These are phyloP conservation scores for Spicauda simplicius DNA, from an alignment of 2,888 invertebrate genomes.

Conservation along the genomic window DNA sequence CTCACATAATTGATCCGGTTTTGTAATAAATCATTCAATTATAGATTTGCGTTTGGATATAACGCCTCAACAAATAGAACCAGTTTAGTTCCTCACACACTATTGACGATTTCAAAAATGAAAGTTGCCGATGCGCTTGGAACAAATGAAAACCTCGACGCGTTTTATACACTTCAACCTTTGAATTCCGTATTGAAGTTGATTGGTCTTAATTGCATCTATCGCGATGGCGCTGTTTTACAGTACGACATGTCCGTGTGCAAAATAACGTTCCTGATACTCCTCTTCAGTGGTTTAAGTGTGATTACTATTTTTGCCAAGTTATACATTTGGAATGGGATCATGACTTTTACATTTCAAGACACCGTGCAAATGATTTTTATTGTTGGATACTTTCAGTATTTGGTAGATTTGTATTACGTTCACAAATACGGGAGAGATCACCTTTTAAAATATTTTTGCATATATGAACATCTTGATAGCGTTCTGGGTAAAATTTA, in stretches of 20 bases:
- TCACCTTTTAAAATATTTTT: constrained; percentile 5
- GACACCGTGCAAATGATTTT: not conserved
- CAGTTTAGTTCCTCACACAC: not conserved
- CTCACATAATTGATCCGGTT: not conserved
- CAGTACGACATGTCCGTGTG: not conserved
- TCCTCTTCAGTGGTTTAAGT: not conserved
- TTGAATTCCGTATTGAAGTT: constrained; percentile 7
- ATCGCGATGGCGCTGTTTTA: not conserved
- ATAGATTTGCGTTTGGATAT: not conserved
- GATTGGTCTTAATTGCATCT: constrained; percentile 5
- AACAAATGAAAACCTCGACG: not conserved
- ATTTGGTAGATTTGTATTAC: constrained; percentile 14
- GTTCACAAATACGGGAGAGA: constrained; percentile 22
- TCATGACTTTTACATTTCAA: not conserved
- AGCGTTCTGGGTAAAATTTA: not conserved
- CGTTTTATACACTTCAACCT: not conserved
- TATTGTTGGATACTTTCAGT: constrained; percentile 17
- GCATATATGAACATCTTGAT: not conserved
- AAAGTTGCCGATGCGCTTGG: not conserved
- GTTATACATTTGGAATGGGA: constrained; percentile 1
- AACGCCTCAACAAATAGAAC: not conserved
- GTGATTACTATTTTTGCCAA: not conserved
- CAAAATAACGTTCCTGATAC: not conserved
- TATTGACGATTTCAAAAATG: constrained; percentile 5
- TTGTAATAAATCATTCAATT: constrained; percentile 3